Evolutionary conservation across 2,888 invertebrate species (phyloP), one percentile per base, ranked within the genome.

Genomic region (Pyrochroa serraticornis): DNA sequence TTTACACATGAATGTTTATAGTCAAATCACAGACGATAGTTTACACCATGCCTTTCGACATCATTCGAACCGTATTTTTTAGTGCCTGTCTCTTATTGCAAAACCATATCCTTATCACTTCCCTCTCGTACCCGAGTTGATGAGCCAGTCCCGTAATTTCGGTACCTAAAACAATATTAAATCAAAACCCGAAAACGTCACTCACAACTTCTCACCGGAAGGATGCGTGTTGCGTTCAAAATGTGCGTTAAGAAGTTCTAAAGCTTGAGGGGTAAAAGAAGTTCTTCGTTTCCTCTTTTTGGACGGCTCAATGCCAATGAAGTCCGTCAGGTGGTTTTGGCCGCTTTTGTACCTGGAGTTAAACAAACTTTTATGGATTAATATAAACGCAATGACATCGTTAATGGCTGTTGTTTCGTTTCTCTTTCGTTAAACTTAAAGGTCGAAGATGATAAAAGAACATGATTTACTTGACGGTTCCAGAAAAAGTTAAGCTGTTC

Each of bases 71-170:
- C n/a, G 97, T 96, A 78, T 97, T 97, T 80, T 97, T 97, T 67
- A 97, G 84, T 1, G 97, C 96, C 81, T 98, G 97, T 52, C 97
- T 86, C 81, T 97, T 97, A 82, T 98, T 98, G 82, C 97, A 98
- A 82, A 98, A 98, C 97, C 98, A 98, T 82, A 98, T 97, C 79
- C 97, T 85, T 74, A 98, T 97, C 48, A 97, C 97, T 83, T 98
- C 97, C 50, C 97, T 86, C 77, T 97, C 97, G 80, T 97, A 97
- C 67, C 97, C 97, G 55, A 98, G 82, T 78, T 95, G 95, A 77
- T 96, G 95, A 8, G 97, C 95, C 67, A 97, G 82, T 36, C 93
- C 93, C 10, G 97, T 97, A 77, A 97, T 97, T 84, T 97, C 97
- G 60, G 95, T 94, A 66, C 97, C 97, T 97, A 82, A 38, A 22